Evolutionary conservation across 1,140 invertebrate genomes (phyloP), one percentile per base, ranked within the genome.

Genomic region (Anoplophora glabripennis): DNA sequence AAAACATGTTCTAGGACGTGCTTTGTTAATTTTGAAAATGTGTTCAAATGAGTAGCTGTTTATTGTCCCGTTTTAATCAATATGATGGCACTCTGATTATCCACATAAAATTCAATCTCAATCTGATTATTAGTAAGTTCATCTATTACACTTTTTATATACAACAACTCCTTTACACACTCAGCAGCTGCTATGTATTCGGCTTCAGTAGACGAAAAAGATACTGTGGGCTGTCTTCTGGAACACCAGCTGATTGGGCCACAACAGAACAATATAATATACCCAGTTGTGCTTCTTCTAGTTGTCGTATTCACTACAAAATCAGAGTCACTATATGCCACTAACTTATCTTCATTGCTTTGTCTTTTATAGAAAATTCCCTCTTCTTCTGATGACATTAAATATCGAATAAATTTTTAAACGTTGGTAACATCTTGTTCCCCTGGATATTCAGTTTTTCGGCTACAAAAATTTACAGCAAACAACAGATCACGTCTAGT

Each of bases 401-500:
- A 48, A 57, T 79, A 79, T 18, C 69, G 40, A 4, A 78, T 52
- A 3, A 79, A 70, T 40, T 65, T 59, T 59, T 77, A 73, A 3
- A 69, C 72, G 37, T 64, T 65, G 36, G 10, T 47, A 72, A 71
- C 73, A 63, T 79, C 71, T 3, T 42, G n/a, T 45, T 48, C 18
- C 9, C 41, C 52, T 10, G 53, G 71, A 37, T 64, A 59, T 9
- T 62, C 61, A 7, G 66, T 59, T 47, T 65, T 72, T 52, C 68
- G 65, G 17, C 63, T 69, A 7, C 72, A 46, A 15, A 57, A 21
- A 54, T 53, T 71, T 0, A 80, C 77, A 7, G 75, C 67, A 56
- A 64, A 78, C 7, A 70, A 44, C 21, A 80, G 73, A 65, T 80
- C 78, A 36, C 76, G 78, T 47, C 78, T 46, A 7, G 73, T 72